These are phyloP conservation scores for Alectoris magna DNA, from an alignment of 2,797 vertebrate genomes.

Conservation along the genomic window DNA sequence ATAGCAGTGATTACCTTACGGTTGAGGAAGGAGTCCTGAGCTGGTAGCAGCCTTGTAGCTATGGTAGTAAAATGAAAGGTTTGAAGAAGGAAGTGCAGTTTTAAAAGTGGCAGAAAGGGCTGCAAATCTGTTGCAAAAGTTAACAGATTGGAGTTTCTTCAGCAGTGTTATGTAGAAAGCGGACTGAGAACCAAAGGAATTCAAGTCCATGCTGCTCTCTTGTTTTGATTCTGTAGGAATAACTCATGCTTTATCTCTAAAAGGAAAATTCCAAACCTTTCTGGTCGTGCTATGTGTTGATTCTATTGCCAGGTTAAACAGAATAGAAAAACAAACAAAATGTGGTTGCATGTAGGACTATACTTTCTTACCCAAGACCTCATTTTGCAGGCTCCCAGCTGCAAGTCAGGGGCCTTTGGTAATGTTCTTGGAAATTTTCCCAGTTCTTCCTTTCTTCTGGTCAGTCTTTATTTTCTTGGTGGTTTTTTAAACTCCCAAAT, in stretches of 20 bases:
- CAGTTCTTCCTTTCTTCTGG: background rate
- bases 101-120: background rate
- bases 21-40: background rate
- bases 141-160: background rate
- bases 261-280: background rate
- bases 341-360: background rate
- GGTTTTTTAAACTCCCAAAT: background rate
- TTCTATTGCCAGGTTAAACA: background rate
- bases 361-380: background rate
- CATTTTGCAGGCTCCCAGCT: background rate
- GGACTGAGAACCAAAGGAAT: background rate
- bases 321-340: background rate
- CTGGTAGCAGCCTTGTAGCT: background rate
- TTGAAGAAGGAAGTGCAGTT: background rate
- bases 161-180: background rate
- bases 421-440: background rate
- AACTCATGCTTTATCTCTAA: background rate
- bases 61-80: background rate
- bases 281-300: background rate
- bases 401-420: background rate
- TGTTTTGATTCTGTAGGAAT: background rate
- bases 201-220: background rate
- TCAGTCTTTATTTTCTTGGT: background rate
- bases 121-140: background rate
- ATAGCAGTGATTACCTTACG: background rate